Percentiles rank a stretch among this genome's conserved stretches.
Evolutionary conservation across 2,888 invertebrate species (phyloP).

Genomic region (Parelbella ahira): DNA sequence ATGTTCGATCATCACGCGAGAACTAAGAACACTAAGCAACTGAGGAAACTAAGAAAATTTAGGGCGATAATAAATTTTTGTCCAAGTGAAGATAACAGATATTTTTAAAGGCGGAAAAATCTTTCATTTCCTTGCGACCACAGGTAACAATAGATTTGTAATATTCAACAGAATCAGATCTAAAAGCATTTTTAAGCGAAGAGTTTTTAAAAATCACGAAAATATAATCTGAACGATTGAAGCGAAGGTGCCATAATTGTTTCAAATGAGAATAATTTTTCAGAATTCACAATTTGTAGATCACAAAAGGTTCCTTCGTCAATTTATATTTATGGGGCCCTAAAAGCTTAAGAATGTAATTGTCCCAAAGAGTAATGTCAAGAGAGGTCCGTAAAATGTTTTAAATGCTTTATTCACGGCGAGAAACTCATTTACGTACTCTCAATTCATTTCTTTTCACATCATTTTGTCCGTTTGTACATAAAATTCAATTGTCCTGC

Average conservation of each 20-base stretch:
- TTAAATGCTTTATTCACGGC: constrained; percentile 4
- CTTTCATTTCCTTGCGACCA: too few relatives aligned
- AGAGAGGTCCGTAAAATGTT: constrained; percentile 3
- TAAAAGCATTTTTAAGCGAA: too few relatives aligned
- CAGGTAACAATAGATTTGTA: too few relatives aligned
- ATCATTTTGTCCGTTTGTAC: background rate
- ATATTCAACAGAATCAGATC: too few relatives aligned
- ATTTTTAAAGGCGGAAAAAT: too few relatives aligned
- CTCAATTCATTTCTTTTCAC: background rate
- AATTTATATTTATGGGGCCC: constrained; percentile 17
- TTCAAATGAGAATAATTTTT: constrained; percentile 7
- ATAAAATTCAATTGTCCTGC: background rate
- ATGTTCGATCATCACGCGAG: too few relatives aligned
- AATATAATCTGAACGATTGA: background rate
- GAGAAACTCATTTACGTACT: constrained; percentile 1
- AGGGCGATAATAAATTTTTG: too few relatives aligned
- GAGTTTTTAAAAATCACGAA: too few relatives aligned
- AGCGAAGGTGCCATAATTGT: constrained; percentile 1
- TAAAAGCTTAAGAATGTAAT: constrained; percentile 20
- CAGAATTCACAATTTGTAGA: constrained; percentile 8
- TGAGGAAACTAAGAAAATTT: too few relatives aligned
- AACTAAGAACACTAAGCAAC: too few relatives aligned
- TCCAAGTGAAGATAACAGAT: too few relatives aligned
- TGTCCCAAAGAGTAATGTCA: constrained; percentile 15
- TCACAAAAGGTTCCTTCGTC: constrained; percentile 9